These are phyloP conservation scores for Rynchops niger DNA, from an alignment of 2,113 vertebrate species.

Conservation along the genomic window DNA sequence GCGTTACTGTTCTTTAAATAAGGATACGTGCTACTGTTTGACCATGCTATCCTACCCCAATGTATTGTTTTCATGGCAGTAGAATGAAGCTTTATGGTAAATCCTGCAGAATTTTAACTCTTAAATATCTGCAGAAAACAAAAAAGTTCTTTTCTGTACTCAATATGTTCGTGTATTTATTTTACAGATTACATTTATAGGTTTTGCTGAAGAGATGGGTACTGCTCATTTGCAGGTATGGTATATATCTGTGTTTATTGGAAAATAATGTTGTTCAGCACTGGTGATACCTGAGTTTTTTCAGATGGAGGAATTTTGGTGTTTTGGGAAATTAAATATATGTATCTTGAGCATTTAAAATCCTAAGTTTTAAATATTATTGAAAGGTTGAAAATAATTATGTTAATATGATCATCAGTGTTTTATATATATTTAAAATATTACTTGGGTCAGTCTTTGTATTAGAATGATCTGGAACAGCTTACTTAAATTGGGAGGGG, in stretches of 20 bases:
- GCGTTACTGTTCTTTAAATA: neutral
- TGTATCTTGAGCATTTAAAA: neutral
- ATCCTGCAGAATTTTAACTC: neutral
- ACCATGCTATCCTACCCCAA: neutral
- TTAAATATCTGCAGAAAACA: neutral
- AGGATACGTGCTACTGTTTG: neutral
- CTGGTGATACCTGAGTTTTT: neutral
- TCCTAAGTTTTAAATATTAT: neutral
- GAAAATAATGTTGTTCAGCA: neutral
- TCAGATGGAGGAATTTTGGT: neutral
- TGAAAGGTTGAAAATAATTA: neutral
- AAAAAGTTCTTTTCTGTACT: neutral
- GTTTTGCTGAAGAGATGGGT: conserved; percentile 83
- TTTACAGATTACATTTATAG: conserved; percentile 88
- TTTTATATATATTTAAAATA: neutral
- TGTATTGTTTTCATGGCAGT: neutral
- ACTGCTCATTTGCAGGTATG: conserved; percentile 81
- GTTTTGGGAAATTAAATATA: neutral
- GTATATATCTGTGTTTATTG: neutral
- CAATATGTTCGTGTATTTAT: conserved; percentile 15
- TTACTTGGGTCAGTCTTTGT: neutral
- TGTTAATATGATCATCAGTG: neutral
- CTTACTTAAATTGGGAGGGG: neutral
- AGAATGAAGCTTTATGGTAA: neutral
- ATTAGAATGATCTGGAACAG: neutral